These are phyloP conservation scores for Cephonodes hylas DNA, from an alignment of 2,888 invertebrate genomes.

Conservation along the genomic window DNA sequence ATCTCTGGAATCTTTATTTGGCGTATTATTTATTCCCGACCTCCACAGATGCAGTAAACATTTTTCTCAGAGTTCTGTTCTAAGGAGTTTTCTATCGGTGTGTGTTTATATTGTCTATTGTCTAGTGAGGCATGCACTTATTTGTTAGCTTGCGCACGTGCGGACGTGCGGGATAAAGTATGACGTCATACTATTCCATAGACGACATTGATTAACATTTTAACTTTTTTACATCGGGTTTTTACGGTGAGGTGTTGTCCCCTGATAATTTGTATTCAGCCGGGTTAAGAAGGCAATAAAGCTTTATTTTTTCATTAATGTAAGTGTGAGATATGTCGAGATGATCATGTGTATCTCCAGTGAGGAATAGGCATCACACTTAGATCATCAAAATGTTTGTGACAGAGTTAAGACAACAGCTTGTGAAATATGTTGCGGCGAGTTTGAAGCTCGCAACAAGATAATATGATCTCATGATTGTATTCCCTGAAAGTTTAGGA, in stretches of 20 bases:
- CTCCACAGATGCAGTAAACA: background rate
- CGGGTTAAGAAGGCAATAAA: no score
- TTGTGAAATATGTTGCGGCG: no score
- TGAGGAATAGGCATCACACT: no score
- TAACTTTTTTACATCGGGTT: background rate
- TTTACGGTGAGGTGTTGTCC: background rate
- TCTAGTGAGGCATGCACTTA: background rate
- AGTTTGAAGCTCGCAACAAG: no score
- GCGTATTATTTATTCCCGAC: background rate
- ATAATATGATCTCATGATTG: no score
- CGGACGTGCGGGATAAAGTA: background rate
- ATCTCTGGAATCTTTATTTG: background rate
- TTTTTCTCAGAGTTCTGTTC: background rate
- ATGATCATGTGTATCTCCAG: no score
- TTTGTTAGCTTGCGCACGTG: background rate
- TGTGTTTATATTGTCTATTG: background rate
- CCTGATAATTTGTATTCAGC: background rate
- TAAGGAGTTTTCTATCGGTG: background rate
- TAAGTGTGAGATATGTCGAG: no score
- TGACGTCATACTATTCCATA: background rate
- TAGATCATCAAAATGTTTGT: no score
- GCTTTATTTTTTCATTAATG: no score
- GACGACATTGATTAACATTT: background rate
- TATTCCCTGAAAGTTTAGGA: no score
- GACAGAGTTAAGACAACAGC: no score